Evolutionary conservation across 2,888 invertebrate species (phyloP).

Genomic region (Falcaria lacertinaria): DNA sequence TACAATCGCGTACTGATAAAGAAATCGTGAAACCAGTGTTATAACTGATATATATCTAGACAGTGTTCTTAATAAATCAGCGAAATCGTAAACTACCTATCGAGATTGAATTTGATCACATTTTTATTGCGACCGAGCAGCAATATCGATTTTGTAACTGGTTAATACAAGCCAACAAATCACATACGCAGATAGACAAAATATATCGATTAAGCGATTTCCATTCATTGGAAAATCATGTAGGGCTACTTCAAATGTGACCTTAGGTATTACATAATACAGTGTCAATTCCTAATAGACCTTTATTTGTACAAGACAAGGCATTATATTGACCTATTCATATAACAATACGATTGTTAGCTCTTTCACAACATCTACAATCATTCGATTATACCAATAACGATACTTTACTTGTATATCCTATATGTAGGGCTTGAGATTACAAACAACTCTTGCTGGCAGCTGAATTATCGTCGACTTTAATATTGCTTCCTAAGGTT

Average conservation of each 20-base stretch:
- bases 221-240: neutral
- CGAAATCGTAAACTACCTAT: neutral
- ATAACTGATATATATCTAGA: neutral
- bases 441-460: conserved; percentile 5
- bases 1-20: neutral
- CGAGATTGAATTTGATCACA: neutral
- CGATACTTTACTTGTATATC: conserved; percentile 8
- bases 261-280: neutral
- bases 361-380: conserved; percentile 20
- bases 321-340: conserved; percentile 16
- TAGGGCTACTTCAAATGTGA: neutral
- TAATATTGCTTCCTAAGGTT: conserved; percentile 4
- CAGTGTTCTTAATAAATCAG: neutral
- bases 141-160: neutral
- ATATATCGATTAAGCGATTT: neutral
- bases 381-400: conserved; percentile 19
- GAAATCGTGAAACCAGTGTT: neutral
- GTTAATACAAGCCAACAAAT: neutral
- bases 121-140: neutral
- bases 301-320: neutral
- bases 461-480: conserved; percentile 3
- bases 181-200: neutral
- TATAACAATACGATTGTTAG: conserved; percentile 24
- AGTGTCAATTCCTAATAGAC: neutral
- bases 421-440: conserved; percentile 5